Evolutionary conservation across 37 sponge, comb jelly and placozoan genomes (phyloP).

Genomic region (Ianthella basta): DNA sequence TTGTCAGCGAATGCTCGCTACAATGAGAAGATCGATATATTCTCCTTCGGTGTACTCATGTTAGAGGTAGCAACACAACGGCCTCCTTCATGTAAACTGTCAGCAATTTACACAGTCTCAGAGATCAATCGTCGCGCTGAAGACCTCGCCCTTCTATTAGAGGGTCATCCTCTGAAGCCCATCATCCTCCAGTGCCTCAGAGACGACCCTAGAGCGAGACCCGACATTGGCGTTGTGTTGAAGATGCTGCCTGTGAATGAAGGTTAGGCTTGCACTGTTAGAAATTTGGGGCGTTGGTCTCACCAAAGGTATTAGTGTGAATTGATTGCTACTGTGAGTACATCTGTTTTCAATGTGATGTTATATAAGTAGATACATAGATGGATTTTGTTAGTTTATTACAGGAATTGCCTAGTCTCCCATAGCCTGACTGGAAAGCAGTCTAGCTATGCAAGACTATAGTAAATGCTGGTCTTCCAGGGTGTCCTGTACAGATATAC

Average conservation of each 20-base stretch:
- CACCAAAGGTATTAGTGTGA: too few relatives aligned
- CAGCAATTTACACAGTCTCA: not conserved
- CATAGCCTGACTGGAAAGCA: too few relatives aligned
- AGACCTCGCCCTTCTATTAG: not conserved
- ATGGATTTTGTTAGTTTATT: too few relatives aligned
- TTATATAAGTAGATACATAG: too few relatives aligned
- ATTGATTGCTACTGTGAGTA: too few relatives aligned
- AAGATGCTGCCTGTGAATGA: not conserved
- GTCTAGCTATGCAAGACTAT: too few relatives aligned
- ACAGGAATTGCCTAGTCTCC: too few relatives aligned
- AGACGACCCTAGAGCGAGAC: not conserved
- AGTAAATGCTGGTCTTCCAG: too few relatives aligned
- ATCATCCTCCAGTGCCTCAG: slow-evolving; percentile 3
- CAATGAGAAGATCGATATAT: slow-evolving; percentile 13
- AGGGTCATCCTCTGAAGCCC: slow-evolving; percentile 24
- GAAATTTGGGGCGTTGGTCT: too few relatives aligned
- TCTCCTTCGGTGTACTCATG: slow-evolving; percentile 12
- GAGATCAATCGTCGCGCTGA: not conserved
- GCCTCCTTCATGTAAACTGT: not conserved
- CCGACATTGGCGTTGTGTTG: not conserved
- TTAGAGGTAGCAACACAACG: not conserved
- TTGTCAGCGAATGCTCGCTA: not conserved
- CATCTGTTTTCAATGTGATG: too few relatives aligned
- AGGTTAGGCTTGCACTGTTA: too few relatives aligned
- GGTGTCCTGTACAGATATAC: too few relatives aligned